These are phyloP conservation scores for Perizoma flavofasciatum DNA, from an alignment of 2,888 invertebrate species.

Conservation along the genomic window DNA sequence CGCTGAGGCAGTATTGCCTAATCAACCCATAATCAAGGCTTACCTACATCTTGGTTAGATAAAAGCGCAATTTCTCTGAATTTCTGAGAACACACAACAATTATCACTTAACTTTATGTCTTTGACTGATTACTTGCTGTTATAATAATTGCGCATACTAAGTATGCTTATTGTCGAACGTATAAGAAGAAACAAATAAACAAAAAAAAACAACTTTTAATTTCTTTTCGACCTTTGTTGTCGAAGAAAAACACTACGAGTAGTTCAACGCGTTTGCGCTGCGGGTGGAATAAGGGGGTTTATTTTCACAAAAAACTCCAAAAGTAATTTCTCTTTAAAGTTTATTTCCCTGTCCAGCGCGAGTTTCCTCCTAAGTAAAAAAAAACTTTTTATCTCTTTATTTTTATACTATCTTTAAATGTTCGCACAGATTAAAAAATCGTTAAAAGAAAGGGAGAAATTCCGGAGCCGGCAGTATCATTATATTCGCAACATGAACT, in stretches of 20 bases:
- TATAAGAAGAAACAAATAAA: not conserved
- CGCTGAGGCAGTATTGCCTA: constrained; percentile 18
- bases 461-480: constrained; percentile 30
- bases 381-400: constrained; percentile 38
- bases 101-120: no score
- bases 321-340: constrained; percentile 43
- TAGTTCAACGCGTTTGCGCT: constrained; percentile 37
- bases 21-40: constrained; percentile 29
- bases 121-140: not conserved
- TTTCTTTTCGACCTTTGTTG: constrained; percentile 34
- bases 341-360: constrained; percentile 42
- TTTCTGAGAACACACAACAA: constrained; percentile 16
- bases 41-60: constrained; percentile 29
- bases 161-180: constrained; percentile 1
- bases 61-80: constrained; percentile 25
- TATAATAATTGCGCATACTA: constrained; percentile 5
- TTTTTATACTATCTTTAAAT: constrained; percentile 37
- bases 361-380: constrained; percentile 39
- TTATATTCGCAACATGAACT: constrained; percentile 36
- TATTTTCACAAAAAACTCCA: constrained; percentile 38
- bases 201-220: constrained; percentile 31
- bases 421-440: constrained; percentile 41
- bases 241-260: constrained; percentile 37
- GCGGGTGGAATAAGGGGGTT: constrained; percentile 41
- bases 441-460: constrained; percentile 38